Percentiles rank a stretch among this genome's conserved stretches.
Conservation (phyloP, 2,797 vertebrate genomes). For the Monodelphis domestica region DNA sequence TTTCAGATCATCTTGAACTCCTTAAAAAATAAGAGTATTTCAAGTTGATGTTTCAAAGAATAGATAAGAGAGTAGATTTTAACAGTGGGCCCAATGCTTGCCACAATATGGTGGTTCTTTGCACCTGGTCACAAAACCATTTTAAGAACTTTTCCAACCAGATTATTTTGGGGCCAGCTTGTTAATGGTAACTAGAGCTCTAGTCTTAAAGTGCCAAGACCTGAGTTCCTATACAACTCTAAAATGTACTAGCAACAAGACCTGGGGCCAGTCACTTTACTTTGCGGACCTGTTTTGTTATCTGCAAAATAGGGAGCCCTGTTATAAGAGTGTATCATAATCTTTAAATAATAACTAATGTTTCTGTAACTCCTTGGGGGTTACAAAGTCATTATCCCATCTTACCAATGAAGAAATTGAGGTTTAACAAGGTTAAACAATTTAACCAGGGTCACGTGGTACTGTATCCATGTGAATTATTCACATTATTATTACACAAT, state of each 20-base stretch:
- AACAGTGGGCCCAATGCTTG: neutral
- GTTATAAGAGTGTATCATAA: neutral
- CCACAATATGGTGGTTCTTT: neutral
- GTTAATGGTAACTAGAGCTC: neutral
- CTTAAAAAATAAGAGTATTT: neutral
- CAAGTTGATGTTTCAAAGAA: neutral
- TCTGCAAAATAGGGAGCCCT: neutral
- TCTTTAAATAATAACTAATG: neutral
- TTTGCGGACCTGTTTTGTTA: neutral
- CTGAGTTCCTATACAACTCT: neutral
- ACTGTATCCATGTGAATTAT: neutral
- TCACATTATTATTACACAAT: neutral
- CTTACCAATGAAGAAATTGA: neutral
- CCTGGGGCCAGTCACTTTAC: neutral
- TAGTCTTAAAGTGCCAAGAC: neutral
- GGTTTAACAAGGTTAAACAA: neutral
- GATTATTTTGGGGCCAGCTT: neutral
- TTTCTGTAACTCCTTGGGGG: neutral
- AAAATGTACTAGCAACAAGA: neutral
- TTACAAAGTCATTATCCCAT: neutral
- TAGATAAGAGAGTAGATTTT: neutral
- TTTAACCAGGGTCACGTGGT: neutral
- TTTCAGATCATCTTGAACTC: neutral
- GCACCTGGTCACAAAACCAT: neutral
- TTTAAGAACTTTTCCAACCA: neutral